Percentiles rank a stretch among this genome's conserved stretches.
Evolutionary conservation across 2,888 invertebrate genomes (phyloP).

Genomic region (Drosophila setosimentum): DNA sequence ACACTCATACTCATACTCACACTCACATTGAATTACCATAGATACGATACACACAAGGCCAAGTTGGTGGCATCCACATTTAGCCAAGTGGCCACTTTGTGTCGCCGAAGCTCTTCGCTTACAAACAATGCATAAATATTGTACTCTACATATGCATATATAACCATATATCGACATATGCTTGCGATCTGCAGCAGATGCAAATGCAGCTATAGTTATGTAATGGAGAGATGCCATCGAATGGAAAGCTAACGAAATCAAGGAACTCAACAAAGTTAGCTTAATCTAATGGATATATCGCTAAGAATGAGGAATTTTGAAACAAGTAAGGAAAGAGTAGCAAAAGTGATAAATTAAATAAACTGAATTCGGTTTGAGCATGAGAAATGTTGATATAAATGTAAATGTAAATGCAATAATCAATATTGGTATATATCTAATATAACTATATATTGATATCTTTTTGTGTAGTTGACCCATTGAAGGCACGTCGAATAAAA

Average conservation of each 20-base stretch:
- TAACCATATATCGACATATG: not conserved
- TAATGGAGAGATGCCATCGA: not conserved
- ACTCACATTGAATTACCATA: constrained; percentile 40
- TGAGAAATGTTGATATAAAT: too few species aligned
- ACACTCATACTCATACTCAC: constrained; percentile 11
- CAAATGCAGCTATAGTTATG: not conserved
- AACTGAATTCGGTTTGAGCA: not conserved
- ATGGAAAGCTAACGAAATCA: not conserved
- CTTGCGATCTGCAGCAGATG: not conserved
- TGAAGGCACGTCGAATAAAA: not conserved
- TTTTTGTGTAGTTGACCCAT: not conserved
- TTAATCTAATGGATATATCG: not conserved
- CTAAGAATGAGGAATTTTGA: not conserved
- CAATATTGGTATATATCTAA: too few species aligned
- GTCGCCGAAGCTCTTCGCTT: constrained; percentile 15
- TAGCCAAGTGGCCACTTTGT: constrained; percentile 35
- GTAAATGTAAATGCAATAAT: too few species aligned
- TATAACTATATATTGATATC: too few species aligned
- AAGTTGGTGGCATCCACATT: constrained; percentile 23
- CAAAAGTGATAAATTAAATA: not conserved
- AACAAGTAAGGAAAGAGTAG: not conserved
- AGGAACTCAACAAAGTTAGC: not conserved
- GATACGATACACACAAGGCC: constrained; percentile 26
- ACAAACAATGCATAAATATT: not conserved
- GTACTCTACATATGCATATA: constrained; percentile 1